Base-by-base conservation (phyloP, 2,113 vertebrate species). In the Leptodactylus fuscus region DNA sequence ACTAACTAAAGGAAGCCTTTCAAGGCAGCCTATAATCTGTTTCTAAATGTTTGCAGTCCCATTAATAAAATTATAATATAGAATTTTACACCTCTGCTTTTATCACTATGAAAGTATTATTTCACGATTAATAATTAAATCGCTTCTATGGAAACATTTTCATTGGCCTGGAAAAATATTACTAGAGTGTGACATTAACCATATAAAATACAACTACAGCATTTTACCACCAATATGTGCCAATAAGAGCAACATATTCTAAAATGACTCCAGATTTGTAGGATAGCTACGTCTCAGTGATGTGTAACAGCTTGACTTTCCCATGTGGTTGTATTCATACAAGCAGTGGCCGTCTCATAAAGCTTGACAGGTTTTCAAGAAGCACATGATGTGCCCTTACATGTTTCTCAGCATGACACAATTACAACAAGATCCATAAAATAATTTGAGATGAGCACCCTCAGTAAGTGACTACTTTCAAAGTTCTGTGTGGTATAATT, bases 201-300 rank as follows among this genome's bases (percentile, higher is more conserved):
- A 46, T n/a, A 81, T 79, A 88, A 89, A 89, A 90, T 82, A 82
- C 85, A 85, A 67, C 88, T 81, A 90, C 88, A 81, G 38, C 5
- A 41, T 83, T 90, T 87, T 88, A 87, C 18, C 78, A 41, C 3
- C 48, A 82, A 87, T 87, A 85, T 41, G 83, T 89, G 84, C 82
- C 88, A 88, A 29, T 82, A 87, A 87, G 60, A 90, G 88, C 91
- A 73, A 90, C 20, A 13, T 87, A 88, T 88, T 87, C 90, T 60
- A 62, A 84, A 51, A 87, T 89, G 90, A 84, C 71, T 85, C 3
- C 82, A 83, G 85, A 82, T 87, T 87, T 74, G n/a, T 86, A 15
- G 88, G 89, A 89, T 89, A 89, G 70, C 48, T 69, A 85, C 91
- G 89, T 51, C 79, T 71, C 0, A 4, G 0, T 83, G 84, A 85